Base-by-base conservation (phyloP, 2,888 invertebrate species). In the Eucriotettix oculatus region DNA sequence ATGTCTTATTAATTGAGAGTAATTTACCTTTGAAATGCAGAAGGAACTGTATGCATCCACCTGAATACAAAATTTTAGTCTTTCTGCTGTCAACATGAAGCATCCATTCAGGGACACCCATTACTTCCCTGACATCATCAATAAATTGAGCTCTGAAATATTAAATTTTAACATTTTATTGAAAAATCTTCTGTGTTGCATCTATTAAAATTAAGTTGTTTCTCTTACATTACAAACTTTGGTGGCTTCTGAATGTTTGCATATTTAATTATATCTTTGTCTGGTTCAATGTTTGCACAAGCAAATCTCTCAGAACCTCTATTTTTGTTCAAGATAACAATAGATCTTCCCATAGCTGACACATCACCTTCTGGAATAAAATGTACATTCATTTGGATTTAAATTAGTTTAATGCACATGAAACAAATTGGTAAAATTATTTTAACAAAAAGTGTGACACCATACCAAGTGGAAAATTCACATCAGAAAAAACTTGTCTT, bases 61-160 rank as follows among this genome's bases (percentile, higher is more conserved):
- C 86, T 64, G 82, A 79, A 70, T 91, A 87, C 58, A 94, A 76
- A 42, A 79, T 74, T 69, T 85, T 85, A 0, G 91, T 90, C 71
- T 85, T 84, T 10, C 92, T 79, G 48, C 85, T 83, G 75, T 93
- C 93, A 59, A 90, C 85, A 16, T 86, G 84, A 65, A 94, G 71
- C 84, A 92, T 87, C 94, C 94, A 94, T 70, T 87, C 87, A 0
- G 93, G 93, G 60, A 87, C 84, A 42, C 90, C 91, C 84, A 94
- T 80, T 42, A 91, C 84, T 58, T 79, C 77, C 44, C 91, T 80
- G 10, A 92, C 76, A 66, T 91, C 90, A 61, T 84, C 84, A 66
- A 94, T 80, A 75, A 94, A 94, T 73, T 86, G 86, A 0, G 87
- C 85, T 1, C 91, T 92, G 69, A 58, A 73, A 70, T 61, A 56